These are phyloP conservation scores for Sarcophaga carnaria DNA, from an alignment of 2,888 invertebrate genomes.

Conservation along the genomic window DNA sequence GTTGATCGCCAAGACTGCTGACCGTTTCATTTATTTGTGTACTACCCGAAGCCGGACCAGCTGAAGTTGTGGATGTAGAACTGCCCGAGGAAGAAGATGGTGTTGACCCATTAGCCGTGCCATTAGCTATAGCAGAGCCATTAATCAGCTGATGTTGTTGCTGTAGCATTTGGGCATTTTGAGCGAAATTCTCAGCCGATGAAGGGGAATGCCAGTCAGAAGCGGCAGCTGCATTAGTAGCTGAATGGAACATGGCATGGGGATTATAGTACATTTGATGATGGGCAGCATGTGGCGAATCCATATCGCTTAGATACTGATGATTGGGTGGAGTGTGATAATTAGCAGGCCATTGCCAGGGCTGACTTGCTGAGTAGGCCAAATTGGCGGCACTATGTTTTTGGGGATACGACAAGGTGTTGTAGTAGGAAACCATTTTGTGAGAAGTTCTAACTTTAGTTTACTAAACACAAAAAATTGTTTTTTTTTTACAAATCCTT, in stretches of 20 bases:
- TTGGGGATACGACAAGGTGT: conserved; percentile 85
- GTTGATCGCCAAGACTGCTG: conserved; percentile 69
- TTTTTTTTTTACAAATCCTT: conserved; percentile 1
- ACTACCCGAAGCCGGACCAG: conserved; percentile 67
- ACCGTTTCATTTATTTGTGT: conserved; percentile 63
- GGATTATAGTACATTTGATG: conserved; percentile 82
- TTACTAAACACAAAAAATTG: not conserved
- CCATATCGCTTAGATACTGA: conserved; percentile 82
- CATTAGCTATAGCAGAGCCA: conserved; percentile 75
- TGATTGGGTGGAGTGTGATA: conserved; percentile 82
- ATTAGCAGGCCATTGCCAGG: conserved; percentile 82
- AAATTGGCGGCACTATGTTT: conserved; percentile 85
- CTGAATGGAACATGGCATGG: conserved; percentile 82
- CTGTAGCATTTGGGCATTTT: conserved; percentile 78
- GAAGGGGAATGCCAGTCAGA: conserved; percentile 79
- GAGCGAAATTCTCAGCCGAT: conserved; percentile 74
- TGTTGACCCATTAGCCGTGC: conserved; percentile 57
- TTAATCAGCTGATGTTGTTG: conserved; percentile 74
- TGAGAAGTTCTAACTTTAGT: too few relatives aligned
- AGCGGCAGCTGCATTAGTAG: conserved; percentile 75
- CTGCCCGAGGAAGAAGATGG: conserved; percentile 53
- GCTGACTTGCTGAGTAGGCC: conserved; percentile 82
- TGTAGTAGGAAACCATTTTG: conserved; percentile 89
- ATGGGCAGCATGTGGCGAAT: conserved; percentile 81
- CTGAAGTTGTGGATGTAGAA: conserved; percentile 67